phyloP scores from a whole-genome alignment of 2,113 vertebrate species.

The Setophaga coronata region DNA sequence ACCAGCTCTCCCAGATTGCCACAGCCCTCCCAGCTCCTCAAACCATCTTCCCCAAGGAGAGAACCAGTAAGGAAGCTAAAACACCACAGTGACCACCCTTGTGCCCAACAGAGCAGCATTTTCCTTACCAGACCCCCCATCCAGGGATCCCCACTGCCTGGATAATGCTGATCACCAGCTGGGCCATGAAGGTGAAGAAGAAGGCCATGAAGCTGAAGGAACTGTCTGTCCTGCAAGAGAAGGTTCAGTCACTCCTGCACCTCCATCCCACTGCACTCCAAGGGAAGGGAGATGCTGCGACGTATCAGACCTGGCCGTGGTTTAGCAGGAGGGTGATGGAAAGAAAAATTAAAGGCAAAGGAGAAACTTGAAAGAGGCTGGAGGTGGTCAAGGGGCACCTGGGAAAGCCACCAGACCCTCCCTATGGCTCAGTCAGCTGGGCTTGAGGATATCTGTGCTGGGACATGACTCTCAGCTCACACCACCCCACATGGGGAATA shows the following conservation, averaged over 20 bases:
- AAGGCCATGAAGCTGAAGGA: conserved; percentile 99
- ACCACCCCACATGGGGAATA: rapidly evolving
- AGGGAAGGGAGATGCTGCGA: background rate
- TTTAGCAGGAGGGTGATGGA: background rate
- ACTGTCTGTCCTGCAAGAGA: conserved; percentile 88
- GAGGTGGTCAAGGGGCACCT: background rate
- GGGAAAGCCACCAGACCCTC: background rate
- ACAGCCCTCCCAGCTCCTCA: background rate
- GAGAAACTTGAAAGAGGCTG: background rate
- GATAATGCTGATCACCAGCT: conserved; percentile 94
- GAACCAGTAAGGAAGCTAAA: background rate
- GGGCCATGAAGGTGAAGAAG: conserved; percentile 98
- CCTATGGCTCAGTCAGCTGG: background rate
- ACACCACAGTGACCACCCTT: rapidly evolving
- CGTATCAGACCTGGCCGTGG: background rate
- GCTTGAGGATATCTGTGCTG: background rate
- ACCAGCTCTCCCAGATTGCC: background rate
- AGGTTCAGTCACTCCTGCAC: background rate
- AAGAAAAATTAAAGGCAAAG: background rate
- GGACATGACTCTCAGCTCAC: rapidly evolving
- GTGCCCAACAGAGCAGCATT: background rate
- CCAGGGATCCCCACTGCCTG: conserved; percentile 96
- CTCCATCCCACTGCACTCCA: background rate
- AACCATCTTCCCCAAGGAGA: background rate
- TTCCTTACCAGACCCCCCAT: conserved; percentile 96